Evolutionary conservation across 2,888 invertebrate genomes (phyloP).

Genomic region (Callyntrura guangdongensis): DNA sequence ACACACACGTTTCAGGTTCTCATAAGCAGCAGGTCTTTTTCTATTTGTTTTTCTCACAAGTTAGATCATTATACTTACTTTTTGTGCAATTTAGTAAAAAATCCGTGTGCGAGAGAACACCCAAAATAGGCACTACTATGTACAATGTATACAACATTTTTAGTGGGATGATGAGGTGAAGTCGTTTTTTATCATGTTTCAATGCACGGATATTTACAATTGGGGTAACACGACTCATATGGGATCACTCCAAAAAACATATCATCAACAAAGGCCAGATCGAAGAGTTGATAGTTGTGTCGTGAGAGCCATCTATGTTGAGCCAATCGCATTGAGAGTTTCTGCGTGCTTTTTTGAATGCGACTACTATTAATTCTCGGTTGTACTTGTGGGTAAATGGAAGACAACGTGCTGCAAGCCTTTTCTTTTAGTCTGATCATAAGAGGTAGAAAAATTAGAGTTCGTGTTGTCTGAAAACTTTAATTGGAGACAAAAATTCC

Average conservation of each 20-base stretch:
- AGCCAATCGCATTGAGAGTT: not conserved
- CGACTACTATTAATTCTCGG: not conserved
- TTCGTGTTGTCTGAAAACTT: not conserved
- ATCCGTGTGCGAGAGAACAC: too few species aligned
- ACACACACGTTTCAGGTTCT: not conserved
- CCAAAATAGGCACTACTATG: too few species aligned
- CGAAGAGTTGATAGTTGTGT: too few species aligned
- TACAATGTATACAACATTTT: too few species aligned
- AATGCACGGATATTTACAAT: too few species aligned
- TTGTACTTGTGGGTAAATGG: not conserved
- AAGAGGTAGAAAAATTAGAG: not conserved
- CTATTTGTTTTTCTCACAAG: not conserved
- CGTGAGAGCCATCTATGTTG: conserved; percentile 28
- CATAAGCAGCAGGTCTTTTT: not conserved
- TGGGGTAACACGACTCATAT: not conserved
- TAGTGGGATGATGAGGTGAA: too few species aligned
- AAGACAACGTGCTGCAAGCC: not conserved
- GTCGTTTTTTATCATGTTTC: too few species aligned
- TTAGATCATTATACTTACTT: not conserved
- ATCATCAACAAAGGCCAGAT: conserved; percentile 8
- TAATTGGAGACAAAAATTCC: not conserved
- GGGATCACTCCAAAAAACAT: not conserved
- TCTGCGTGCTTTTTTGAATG: not conserved
- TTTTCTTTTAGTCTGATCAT: not conserved
- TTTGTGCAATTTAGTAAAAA: too few species aligned